Conservation (phyloP, 2,888 invertebrate species). For the Andrena marginata region DNA sequence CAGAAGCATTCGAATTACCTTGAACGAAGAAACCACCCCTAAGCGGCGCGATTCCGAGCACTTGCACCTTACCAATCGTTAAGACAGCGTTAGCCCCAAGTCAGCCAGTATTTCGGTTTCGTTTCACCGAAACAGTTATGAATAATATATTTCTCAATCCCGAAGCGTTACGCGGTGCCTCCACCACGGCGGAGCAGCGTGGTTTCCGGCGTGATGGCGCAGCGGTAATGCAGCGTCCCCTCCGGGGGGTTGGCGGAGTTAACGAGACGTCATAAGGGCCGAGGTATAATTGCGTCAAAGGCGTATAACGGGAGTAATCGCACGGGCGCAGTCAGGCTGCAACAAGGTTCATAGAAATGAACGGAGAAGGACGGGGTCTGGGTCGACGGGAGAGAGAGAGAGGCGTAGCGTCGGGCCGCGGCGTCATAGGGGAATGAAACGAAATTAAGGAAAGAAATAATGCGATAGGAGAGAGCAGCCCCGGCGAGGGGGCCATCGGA, state of each 20-base stretch:
- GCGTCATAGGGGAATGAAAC: constrained; percentile 66
- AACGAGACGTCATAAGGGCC: constrained; percentile 77
- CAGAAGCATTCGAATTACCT: too few species aligned
- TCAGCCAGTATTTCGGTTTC: not conserved
- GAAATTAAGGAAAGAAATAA: constrained; percentile 75
- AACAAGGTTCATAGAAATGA: constrained; percentile 48
- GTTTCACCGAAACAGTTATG: constrained; percentile 14
- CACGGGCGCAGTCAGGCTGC: constrained; percentile 57
- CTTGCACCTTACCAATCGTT: too few species aligned
- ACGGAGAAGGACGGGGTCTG: constrained; percentile 13
- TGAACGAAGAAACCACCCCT: too few species aligned
- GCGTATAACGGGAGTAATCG: constrained; percentile 77
- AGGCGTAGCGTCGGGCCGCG: constrained; percentile 5
- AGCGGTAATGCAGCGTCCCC: constrained; percentile 56
- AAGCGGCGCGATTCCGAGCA: too few species aligned
- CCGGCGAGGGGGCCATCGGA: constrained; percentile 20
- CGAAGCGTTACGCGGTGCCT: constrained; percentile 26
- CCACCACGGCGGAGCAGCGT: constrained; percentile 45
- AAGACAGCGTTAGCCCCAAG: not conserved
- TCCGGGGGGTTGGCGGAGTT: constrained; percentile 67
- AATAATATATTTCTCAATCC: constrained; percentile 55
- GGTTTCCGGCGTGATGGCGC: constrained; percentile 55
- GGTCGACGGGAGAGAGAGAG: constrained; percentile 12
- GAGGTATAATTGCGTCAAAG: constrained; percentile 77
- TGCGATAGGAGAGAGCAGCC: constrained; percentile 62